Percentiles rank a stretch among this genome's conserved stretches.
These are phyloP conservation scores for Stigmatopora nigra DNA, from an alignment of 2,113 vertebrate genomes.

Conservation along the genomic window DNA sequence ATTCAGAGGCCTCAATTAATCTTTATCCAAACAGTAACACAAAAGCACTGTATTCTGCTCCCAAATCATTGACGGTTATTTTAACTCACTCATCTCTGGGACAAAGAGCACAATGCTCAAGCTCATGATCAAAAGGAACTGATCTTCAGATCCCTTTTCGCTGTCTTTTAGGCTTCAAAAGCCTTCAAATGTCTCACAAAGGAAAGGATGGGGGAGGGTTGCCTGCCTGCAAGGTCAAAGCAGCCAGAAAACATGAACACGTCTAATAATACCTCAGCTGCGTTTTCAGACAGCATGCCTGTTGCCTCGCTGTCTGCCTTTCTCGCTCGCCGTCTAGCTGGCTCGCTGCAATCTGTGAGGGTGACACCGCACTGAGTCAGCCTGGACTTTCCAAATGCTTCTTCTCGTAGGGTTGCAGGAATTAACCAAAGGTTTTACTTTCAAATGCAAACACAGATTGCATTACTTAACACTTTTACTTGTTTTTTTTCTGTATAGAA, in stretches of 20 bases:
- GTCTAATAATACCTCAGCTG: constrained; percentile 37
- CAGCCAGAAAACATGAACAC: constrained; percentile 43
- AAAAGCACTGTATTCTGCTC: constrained; percentile 36
- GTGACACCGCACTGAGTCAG: constrained; percentile 60
- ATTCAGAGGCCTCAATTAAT: constrained; percentile 37
- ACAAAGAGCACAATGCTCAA: constrained; percentile 58
- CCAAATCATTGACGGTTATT: constrained; percentile 43
- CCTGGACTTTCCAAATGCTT: constrained; percentile 58
- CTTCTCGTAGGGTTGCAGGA: constrained; percentile 45
- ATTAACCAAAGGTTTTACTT: constrained; percentile 42
- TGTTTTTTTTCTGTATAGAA: constrained; percentile 43
- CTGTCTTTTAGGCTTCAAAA: constrained; percentile 60
- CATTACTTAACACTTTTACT: constrained; percentile 16
- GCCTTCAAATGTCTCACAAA: constrained; percentile 47
- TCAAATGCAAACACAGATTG: constrained; percentile 28
- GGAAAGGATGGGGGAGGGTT: constrained; percentile 19
- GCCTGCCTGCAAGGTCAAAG: constrained; percentile 32
- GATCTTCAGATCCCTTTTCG: constrained; percentile 48
- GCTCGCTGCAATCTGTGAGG: constrained; percentile 25
- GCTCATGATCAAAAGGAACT: constrained; percentile 60
- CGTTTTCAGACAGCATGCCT: constrained; percentile 4
- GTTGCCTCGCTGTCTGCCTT: constrained; percentile 9
- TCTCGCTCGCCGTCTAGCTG: constrained; percentile 5
- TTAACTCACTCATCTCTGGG: constrained; percentile 56
- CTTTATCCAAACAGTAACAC: constrained; percentile 41